Percentiles rank a stretch among this genome's conserved stretches.
phyloP scores from a whole-genome alignment of 2,797 vertebrate species.

The Hephaestus fuliginosus region DNA sequence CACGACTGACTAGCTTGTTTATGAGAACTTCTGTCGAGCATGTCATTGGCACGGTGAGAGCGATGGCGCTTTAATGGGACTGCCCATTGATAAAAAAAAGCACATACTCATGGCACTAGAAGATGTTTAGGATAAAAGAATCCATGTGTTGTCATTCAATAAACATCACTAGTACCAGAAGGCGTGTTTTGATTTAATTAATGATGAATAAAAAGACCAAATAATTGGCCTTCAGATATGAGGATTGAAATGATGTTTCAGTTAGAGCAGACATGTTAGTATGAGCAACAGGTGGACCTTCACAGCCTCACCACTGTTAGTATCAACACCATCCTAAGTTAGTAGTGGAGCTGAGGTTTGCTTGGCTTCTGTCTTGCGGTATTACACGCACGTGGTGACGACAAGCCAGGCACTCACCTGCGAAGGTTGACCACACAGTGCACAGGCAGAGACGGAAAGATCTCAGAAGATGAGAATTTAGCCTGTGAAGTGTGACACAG shows the following conservation, averaged over 20 bases:
- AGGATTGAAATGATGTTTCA: neutral
- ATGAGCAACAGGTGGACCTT: constrained; percentile 44
- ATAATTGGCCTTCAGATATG: constrained; percentile 3
- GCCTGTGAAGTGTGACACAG: neutral
- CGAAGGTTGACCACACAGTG: constrained; percentile 68
- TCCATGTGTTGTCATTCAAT: constrained; percentile 3
- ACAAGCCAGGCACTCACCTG: constrained; percentile 61
- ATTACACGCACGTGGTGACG: constrained; percentile 20
- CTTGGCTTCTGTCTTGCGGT: constrained; percentile 35
- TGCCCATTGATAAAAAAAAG: constrained; percentile 10
- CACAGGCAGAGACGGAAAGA: constrained; percentile 26
- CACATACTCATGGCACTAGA: neutral
- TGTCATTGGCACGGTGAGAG: neutral
- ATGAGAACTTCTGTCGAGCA: neutral
- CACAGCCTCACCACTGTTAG: constrained; percentile 59
- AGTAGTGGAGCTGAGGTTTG: constrained; percentile 50
- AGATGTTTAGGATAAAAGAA: constrained; percentile 13
- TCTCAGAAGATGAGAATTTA: constrained; percentile 31
- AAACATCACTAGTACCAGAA: constrained; percentile 23
- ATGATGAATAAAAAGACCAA: constrained; percentile 23
- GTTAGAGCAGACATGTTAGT: constrained; percentile 63
- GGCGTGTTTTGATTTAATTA: constrained; percentile 52
- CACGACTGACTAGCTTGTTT: constrained; percentile 16
- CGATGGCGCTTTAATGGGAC: neutral
- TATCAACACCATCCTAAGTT: constrained; percentile 51